These are phyloP conservation scores for Mus pahari DNA, from an alignment of 2,113 vertebrate genomes.

Conservation along the genomic window DNA sequence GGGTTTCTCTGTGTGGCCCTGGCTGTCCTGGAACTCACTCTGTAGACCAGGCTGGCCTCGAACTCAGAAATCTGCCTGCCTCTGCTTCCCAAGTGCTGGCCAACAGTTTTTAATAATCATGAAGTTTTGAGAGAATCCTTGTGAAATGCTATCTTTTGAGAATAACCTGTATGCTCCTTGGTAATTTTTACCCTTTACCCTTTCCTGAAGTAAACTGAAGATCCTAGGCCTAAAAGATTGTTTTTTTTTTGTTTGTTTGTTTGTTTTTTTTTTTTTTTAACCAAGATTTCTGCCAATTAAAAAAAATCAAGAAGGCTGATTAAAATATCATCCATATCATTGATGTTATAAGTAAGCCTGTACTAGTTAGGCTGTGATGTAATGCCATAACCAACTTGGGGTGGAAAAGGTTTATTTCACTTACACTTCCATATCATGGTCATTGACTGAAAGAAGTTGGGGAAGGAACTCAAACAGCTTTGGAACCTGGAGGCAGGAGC, in stretches of 20 bases:
- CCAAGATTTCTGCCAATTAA: not conserved
- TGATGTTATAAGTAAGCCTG: not conserved
- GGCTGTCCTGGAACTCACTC: too few species aligned
- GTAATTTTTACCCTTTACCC: not conserved
- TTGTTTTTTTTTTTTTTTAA: too few species aligned
- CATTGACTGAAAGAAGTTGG: too few species aligned
- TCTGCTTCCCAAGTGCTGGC: too few species aligned
- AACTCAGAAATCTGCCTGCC: too few species aligned
- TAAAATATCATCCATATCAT: not conserved
- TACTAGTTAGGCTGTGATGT: not conserved
- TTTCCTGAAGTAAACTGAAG: not conserved
- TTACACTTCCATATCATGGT: too few species aligned
- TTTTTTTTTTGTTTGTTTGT: too few species aligned
- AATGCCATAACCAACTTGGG: not conserved
- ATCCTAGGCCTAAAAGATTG: not conserved
- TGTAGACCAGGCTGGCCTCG: too few species aligned
- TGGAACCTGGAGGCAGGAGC: too few species aligned
- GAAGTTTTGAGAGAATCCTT: not conserved
- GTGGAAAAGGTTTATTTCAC: not conserved
- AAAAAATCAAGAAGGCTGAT: not conserved
- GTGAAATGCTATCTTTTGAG: not conserved
- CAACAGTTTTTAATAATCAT: not conserved
- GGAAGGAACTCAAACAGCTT: too few species aligned
- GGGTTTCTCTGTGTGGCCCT: too few species aligned
- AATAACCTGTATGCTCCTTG: not conserved